A percentile compares a stretch with the other conserved stretches of the same genome.
Evolutionary conservation across 1,140 invertebrate species (phyloP).

Genomic region (Drosophila paulistorum): DNA sequence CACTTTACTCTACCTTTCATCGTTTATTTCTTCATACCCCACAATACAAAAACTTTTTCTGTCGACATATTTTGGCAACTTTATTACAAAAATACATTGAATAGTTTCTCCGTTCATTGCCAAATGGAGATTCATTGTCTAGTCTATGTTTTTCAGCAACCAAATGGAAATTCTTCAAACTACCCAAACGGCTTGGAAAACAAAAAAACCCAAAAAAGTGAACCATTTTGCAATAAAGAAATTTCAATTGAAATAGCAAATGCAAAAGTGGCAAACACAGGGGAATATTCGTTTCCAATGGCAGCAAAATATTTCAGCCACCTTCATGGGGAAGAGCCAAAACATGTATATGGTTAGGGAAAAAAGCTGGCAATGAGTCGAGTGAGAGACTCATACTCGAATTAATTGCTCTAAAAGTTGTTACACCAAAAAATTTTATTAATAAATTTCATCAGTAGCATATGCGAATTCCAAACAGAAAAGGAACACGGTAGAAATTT

Average conservation of each 20-base stretch:
- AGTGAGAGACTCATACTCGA: background rate
- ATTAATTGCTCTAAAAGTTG: conserved; percentile 10
- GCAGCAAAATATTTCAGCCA: conserved; percentile 55
- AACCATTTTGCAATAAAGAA: conserved; percentile 70
- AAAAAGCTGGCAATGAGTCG: background rate
- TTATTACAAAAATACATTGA: conserved; percentile 70
- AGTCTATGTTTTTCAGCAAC: conserved; percentile 40
- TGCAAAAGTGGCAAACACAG: conserved; percentile 39
- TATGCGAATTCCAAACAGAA: background rate
- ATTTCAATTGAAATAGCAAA: conserved; percentile 75
- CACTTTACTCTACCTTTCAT: background rate
- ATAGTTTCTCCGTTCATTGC: conserved; percentile 44
- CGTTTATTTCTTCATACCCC: background rate
- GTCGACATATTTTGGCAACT: conserved; percentile 45
- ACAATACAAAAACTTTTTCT: background rate
- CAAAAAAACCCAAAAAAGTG: conserved; percentile 27
- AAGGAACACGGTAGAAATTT: background rate
- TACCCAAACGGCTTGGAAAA: conserved; percentile 32
- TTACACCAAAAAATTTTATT: background rate
- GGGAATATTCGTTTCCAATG: conserved; percentile 1
- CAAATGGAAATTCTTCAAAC: conserved; percentile 61
- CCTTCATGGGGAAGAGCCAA: conserved; percentile 26
- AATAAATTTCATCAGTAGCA: conserved; percentile 6
- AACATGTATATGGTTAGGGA: no score
- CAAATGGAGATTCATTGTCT: conserved; percentile 31